phyloP scores from a whole-genome alignment of 2,888 invertebrate genomes.

The Oegoconia quadripuncta region DNA sequence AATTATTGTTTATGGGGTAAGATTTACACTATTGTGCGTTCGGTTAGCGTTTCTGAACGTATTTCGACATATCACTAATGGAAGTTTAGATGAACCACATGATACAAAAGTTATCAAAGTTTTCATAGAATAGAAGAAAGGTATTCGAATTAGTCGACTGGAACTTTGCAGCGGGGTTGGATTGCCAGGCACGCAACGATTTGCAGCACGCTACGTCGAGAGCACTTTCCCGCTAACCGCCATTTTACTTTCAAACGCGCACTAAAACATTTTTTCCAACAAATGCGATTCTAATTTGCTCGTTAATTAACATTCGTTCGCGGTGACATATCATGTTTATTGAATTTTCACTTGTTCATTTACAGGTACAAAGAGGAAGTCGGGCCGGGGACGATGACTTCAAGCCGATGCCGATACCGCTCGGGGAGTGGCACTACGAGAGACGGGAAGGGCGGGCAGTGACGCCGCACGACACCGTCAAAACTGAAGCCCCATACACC shows the following conservation, averaged over 20 bases:
- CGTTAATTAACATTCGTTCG: slow-evolving; percentile 22
- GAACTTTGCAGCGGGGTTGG: slow-evolving; percentile 53
- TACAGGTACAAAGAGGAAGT: slow-evolving; percentile 55
- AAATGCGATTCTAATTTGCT: slow-evolving; percentile 19
- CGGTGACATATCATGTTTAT: slow-evolving; percentile 20
- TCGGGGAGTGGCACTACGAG: slow-evolving; percentile 52
- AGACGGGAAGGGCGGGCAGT: slow-evolving; percentile 34
- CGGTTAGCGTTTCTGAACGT: slow-evolving; percentile 1
- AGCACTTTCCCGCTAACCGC: slow-evolving; percentile 62
- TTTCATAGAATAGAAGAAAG: slow-evolving; percentile 30
- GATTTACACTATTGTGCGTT: slow-evolving; percentile 26
- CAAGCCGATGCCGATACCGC: slow-evolving; percentile 65
- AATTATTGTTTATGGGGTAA: slow-evolving; percentile 29
- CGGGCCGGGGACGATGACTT: slow-evolving; percentile 48
- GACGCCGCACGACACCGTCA: slow-evolving; percentile 44
- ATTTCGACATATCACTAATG: slow-evolving; percentile 4
- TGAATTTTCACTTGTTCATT: slow-evolving; percentile 24
- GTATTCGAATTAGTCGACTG: slow-evolving; percentile 54
- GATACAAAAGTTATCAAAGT: no score
- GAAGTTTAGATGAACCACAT: no score
- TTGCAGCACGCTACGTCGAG: slow-evolving; percentile 46
- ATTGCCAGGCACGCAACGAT: slow-evolving; percentile 49
- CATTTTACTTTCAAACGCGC: slow-evolving; percentile 77
- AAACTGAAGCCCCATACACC: slow-evolving; percentile 35
- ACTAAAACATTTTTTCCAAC: slow-evolving; percentile 44